Evolutionary conservation across 1,140 invertebrate genomes (phyloP), one percentile per base, ranked within the genome.

Genomic region (Stenopsyche tienmushanensis): DNA sequence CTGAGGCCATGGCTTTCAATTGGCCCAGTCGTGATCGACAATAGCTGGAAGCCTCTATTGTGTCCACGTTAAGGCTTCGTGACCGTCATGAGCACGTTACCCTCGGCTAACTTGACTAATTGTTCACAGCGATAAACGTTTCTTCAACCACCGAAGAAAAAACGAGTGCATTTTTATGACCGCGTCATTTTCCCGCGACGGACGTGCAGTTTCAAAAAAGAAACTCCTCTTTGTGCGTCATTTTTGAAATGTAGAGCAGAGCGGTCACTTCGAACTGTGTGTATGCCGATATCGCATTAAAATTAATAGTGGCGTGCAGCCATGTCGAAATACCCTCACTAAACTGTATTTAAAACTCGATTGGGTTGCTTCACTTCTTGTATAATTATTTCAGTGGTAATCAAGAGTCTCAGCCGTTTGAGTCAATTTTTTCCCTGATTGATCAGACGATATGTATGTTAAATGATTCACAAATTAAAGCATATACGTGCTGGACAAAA

Each of bases 301-400:
- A 34, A 34, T 34, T 34, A 34, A 5, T 7, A 34, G 52, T 64
- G 49, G 62, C 62, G 62, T 64, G 62, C 49, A 55, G 26, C 50
- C 24, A 45, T 64, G 25, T 41, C 39, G 39, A 64, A 55, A 64
- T 47, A 52, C 34, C n/a, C 15, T 39, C 21, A 26, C 62, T 64
- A 64, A 64, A 64, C 62, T 55, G 62, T 55, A 64, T 64, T 64
- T 64, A 64, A 64, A 45, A 64, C 62, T 24, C 20, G 25, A 17
- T 64, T 39, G 47, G 42, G 29, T 49, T 62, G 49, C 49, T 44
- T 49, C 23, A 47, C 44, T 29, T 62, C 42, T 25, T 26, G 18
- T 2, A 29, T 62, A 49, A 62, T 62, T 62, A 44, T 62, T 62
- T 62, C 59, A 41, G 24, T 47, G 24, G 57, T 23, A 42, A n/a